These are phyloP conservation scores for Heliothis peltigera DNA, from an alignment of 2,888 invertebrate genomes.

Conservation along the genomic window DNA sequence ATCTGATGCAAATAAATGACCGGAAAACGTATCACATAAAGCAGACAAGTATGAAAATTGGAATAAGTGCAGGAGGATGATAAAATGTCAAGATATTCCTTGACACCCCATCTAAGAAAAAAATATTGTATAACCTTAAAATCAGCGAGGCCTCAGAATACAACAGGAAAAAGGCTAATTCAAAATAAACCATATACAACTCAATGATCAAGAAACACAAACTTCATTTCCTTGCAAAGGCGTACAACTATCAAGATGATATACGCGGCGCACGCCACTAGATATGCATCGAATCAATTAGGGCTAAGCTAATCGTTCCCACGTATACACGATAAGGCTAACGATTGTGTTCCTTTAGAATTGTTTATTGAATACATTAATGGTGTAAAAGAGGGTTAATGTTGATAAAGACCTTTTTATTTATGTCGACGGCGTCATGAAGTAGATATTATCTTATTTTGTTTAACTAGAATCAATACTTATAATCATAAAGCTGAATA, in stretches of 20 bases:
- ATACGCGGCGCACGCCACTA: constrained; percentile 57
- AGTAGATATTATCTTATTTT: no score
- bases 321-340: constrained; percentile 51
- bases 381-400: not conserved
- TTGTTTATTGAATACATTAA: constrained; percentile 25
- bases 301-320: constrained; percentile 60
- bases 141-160: no score
- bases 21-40: no score
- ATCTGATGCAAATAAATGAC: no score
- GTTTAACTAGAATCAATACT: no score
- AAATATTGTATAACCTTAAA: no score
- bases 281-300: constrained; percentile 75
- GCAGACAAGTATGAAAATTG: no score
- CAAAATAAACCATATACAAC: constrained; percentile 20
- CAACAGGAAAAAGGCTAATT: not conserved
- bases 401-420: not conserved
- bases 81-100: no score
- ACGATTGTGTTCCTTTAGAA: constrained; percentile 33
- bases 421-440: not conserved
- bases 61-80: no score
- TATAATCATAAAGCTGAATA: no score
- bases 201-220: constrained; percentile 37
- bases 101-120: no score
- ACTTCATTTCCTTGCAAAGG: constrained; percentile 41
- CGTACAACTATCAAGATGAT: constrained; percentile 57